Evolutionary conservation across 92 coral and sea anemone genomes (phyloP).

Genomic region (Porites divaricata): DNA sequence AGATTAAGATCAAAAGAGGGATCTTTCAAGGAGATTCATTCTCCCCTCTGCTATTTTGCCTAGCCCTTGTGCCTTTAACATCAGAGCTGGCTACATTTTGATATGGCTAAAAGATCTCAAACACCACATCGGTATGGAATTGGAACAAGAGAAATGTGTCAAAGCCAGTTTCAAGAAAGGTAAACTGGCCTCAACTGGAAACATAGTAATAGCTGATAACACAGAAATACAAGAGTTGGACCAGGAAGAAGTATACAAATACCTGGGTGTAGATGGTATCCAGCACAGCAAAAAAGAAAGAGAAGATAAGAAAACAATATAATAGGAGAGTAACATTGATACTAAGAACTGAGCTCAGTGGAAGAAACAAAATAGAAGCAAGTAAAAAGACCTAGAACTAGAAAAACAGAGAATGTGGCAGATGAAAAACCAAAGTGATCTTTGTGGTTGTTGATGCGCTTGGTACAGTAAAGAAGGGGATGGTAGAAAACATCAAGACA

Average conservation of each 20-base stretch:
- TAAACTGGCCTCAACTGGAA: constrained; percentile 33
- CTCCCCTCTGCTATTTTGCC: too few species aligned
- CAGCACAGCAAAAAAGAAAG: too few species aligned
- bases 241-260: too few species aligned
- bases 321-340: too few species aligned
- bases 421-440: background rate
- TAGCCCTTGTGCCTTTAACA: too few species aligned
- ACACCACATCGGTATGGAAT: constrained; percentile 2
- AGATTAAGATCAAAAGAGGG: constrained; percentile 46
- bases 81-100: constrained; percentile 23
- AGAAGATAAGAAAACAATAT: too few species aligned
- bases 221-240: constrained; percentile 38
- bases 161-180: constrained; percentile 28
- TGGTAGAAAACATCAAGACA: too few species aligned
- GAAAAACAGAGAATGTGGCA: constrained; percentile 1
- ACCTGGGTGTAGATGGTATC: too few species aligned
- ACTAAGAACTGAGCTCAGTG: too few species aligned
- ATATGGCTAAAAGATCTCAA: constrained; percentile 25
- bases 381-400: constrained; percentile 9
- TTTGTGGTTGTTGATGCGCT: background rate
- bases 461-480: background rate
- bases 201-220: constrained; percentile 28
- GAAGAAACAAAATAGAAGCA: too few species aligned
- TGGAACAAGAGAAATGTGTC: constrained; percentile 19
- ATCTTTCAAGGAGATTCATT: constrained; percentile 27